phyloP scores from a whole-genome alignment of 2,888 invertebrate genomes.

The Epirrhoe alternata region DNA sequence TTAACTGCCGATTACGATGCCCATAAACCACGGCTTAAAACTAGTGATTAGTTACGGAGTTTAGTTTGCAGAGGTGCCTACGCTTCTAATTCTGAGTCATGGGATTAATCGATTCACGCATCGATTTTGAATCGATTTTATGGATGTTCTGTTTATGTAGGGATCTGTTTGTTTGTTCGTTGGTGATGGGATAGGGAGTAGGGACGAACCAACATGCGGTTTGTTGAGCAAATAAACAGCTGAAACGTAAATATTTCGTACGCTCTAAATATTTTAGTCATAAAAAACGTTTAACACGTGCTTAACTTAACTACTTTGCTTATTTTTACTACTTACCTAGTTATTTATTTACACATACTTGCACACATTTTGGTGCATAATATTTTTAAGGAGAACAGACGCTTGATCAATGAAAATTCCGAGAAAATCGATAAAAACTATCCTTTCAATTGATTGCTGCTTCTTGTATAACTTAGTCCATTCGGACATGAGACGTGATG shows the following conservation, averaged over 20 bases:
- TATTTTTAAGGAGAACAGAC: too few relatives aligned
- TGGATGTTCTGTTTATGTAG: constrained; percentile 56
- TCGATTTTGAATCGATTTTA: constrained; percentile 59
- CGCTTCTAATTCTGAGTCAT: constrained; percentile 63
- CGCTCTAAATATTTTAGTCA: constrained; percentile 24
- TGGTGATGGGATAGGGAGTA: constrained; percentile 49
- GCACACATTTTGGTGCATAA: too few relatives aligned
- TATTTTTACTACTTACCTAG: too few relatives aligned
- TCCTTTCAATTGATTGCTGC: too few relatives aligned
- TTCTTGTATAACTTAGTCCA: too few relatives aligned
- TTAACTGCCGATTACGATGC: constrained; percentile 54
- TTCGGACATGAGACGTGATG: too few relatives aligned
- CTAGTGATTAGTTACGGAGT: constrained; percentile 69
- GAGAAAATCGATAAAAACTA: too few relatives aligned
- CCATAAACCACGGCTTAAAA: constrained; percentile 54
- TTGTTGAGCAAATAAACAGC: constrained; percentile 52
- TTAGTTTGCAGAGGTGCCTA: constrained; percentile 65
- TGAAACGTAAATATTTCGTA: constrained; percentile 31
- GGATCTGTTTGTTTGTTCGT: constrained; percentile 54
- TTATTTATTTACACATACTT: too few relatives aligned
- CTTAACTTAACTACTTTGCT: neutral
- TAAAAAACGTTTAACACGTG: neutral
- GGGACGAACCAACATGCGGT: constrained; percentile 52
- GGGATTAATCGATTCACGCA: constrained; percentile 60
- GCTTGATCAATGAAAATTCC: too few relatives aligned